Conservation (phyloP, 2,113 vertebrate genomes). For the Guaruba guarouba region DNA sequence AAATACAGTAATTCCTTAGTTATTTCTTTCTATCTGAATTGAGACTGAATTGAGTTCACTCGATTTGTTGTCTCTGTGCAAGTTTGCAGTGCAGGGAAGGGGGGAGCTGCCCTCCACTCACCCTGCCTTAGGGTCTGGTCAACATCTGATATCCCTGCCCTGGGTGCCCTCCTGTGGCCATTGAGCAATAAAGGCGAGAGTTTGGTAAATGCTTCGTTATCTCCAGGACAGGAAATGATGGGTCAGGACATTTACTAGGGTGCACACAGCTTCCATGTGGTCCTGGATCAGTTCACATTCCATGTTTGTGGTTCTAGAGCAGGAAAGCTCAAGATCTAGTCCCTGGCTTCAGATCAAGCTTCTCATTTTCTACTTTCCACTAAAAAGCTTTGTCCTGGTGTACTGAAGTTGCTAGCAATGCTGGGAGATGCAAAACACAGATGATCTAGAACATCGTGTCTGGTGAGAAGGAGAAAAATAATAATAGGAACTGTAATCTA, state of each 20-base stretch:
- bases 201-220: background rate
- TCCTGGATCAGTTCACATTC: background rate
- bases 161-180: background rate
- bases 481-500: background rate
- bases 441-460: background rate
- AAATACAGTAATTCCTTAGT: background rate
- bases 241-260: background rate
- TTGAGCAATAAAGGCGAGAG: background rate
- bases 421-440: background rate
- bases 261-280: background rate
- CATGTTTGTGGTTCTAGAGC: fast-evolving
- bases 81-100: background rate
- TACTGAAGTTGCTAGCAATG: background rate
- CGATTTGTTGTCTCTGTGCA: background rate
- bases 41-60: background rate
- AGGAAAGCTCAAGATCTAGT: background rate
- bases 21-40: background rate
- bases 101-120: background rate
- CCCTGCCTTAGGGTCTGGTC: background rate
- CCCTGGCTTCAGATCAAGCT: background rate
- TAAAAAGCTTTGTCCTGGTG: background rate
- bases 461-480: background rate
- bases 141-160: background rate
- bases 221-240: background rate
- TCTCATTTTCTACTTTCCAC: background rate